Evolutionary conservation across 2,888 invertebrate genomes (phyloP).

Genomic region (Andrena marginata): DNA sequence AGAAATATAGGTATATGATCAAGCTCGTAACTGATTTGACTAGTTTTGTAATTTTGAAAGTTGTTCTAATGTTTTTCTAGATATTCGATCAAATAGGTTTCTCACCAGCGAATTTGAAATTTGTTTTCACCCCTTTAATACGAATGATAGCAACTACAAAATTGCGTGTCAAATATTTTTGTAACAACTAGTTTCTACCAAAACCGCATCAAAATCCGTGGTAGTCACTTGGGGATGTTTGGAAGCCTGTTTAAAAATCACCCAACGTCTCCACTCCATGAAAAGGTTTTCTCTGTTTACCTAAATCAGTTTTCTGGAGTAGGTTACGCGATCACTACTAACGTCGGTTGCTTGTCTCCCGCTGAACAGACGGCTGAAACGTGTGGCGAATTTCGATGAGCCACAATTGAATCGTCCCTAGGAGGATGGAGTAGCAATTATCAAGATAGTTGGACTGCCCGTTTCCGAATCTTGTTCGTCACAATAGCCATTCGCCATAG

Average conservation of each 20-base stretch:
- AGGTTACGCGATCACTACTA: background rate
- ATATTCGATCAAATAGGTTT: too few species aligned
- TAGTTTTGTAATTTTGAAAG: too few species aligned
- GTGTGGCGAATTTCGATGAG: slow-evolving; percentile 31
- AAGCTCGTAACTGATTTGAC: too few species aligned
- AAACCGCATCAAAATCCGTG: too few species aligned
- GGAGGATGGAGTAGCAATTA: slow-evolving; percentile 57
- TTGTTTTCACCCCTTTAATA: too few species aligned
- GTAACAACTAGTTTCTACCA: too few species aligned
- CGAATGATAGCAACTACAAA: too few species aligned
- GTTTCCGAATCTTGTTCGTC: slow-evolving; percentile 31
- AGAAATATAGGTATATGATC: too few species aligned
- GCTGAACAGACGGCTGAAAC: slow-evolving; percentile 16
- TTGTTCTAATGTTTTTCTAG: too few species aligned
- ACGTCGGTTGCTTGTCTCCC: background rate
- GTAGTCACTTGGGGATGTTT: background rate
- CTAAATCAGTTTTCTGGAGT: slow-evolving; percentile 11
- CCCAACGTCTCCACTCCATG: background rate
- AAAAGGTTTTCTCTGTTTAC: background rate
- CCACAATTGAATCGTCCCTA: slow-evolving; percentile 48
- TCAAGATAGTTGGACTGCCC: slow-evolving; percentile 38
- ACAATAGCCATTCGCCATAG: background rate
- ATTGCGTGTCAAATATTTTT: too few species aligned
- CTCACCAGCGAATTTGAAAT: too few species aligned
- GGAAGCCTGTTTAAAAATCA: background rate